Percentiles rank a stretch among this genome's conserved stretches.
These are phyloP conservation scores for Limosa lapponica DNA, from an alignment of 2,797 vertebrate species.

Conservation along the genomic window DNA sequence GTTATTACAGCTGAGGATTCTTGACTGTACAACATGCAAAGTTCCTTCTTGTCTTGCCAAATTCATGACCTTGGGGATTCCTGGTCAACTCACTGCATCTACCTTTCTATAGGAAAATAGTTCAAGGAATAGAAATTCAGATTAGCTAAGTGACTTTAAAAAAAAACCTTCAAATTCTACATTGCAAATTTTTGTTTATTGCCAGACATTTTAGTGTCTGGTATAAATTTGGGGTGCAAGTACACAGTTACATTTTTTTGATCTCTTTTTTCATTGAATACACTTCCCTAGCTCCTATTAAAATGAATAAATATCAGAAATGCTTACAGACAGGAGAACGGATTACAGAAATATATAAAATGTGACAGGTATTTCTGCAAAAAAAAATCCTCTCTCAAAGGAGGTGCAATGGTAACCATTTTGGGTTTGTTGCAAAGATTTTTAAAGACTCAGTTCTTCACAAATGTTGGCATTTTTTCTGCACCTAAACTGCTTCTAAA, in stretches of 20 bases:
- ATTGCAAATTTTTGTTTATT: background rate
- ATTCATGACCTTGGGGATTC: background rate
- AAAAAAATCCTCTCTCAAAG: background rate
- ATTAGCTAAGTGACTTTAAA: background rate
- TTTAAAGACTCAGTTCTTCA: constrained; percentile 28
- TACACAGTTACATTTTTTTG: background rate
- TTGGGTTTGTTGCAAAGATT: background rate
- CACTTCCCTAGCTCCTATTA: background rate
- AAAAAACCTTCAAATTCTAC: background rate
- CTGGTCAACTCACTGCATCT: background rate
- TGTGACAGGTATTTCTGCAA: background rate
- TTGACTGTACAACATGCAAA: background rate
- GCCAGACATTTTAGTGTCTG: background rate
- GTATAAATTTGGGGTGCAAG: background rate
- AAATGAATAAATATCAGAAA: background rate
- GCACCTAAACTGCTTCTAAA: background rate
- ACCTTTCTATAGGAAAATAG: background rate
- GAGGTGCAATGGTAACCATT: background rate
- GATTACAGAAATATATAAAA: background rate
- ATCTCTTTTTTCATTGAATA: background rate
- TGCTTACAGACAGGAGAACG: background rate
- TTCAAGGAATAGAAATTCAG: background rate
- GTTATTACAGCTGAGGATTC: background rate
- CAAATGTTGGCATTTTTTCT: background rate
- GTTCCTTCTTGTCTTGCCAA: background rate